These are phyloP conservation scores for Willowsia nigromaculata DNA, from an alignment of 2,888 invertebrate species.

Conservation along the genomic window DNA sequence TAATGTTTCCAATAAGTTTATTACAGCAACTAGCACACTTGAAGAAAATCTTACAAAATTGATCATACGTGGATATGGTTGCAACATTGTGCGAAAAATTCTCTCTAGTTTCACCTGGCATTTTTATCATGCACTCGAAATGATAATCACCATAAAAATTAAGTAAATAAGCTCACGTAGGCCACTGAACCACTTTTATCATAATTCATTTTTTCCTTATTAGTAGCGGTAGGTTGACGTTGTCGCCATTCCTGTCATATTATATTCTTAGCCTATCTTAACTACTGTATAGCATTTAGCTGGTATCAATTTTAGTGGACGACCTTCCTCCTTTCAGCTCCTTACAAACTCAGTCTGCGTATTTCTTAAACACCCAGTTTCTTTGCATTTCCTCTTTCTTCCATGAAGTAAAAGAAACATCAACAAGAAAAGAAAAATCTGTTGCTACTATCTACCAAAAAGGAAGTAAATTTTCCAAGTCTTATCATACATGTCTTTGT, in stretches of 20 bases:
- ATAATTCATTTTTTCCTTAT: conserved; percentile 31
- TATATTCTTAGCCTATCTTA: conserved; percentile 15
- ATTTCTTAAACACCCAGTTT: neutral
- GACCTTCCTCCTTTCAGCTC: conserved; percentile 1
- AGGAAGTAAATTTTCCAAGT: conserved; percentile 50
- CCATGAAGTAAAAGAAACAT: neutral
- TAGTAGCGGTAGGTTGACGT: neutral
- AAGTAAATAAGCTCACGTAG: neutral
- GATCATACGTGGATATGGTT: too few species aligned
- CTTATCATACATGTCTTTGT: conserved; percentile 44
- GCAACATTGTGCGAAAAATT: too few species aligned
- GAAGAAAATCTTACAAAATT: too few species aligned
- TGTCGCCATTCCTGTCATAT: neutral
- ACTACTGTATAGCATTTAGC: conserved; percentile 34
- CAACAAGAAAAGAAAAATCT: conserved; percentile 19
- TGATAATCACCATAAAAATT: neutral
- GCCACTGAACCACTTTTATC: conserved; percentile 28
- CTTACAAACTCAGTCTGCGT: neutral
- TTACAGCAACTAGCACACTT: too few species aligned
- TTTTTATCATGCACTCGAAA: too few species aligned
- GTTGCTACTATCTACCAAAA: conserved; percentile 44
- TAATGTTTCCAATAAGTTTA: neutral
- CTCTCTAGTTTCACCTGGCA: neutral
- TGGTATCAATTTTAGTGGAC: conserved; percentile 19
- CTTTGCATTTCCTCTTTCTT: neutral